Evolutionary conservation across 2,113 vertebrate species (phyloP), one percentile per base, ranked within the genome.

Genomic region (Dissostichus mawsoni): DNA sequence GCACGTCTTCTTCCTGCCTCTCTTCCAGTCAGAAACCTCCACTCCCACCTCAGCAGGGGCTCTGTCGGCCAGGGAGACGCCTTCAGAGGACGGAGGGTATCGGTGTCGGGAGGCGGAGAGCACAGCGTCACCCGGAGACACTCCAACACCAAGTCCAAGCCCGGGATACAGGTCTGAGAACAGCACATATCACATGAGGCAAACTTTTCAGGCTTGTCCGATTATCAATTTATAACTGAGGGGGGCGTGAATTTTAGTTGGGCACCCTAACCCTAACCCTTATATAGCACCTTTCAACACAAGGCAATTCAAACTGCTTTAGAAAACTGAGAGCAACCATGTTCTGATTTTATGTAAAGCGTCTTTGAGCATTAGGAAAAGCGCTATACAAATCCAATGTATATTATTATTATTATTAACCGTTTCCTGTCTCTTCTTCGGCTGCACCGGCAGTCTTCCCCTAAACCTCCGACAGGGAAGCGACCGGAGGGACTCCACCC

Each of bases 11-110:
- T 94, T 97, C 88, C 94, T 99, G 11, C 97, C 98, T 5, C 96
- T 97, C 74, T 98, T 97, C 91, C 95, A 95, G 18, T 98, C 97
- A 0, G 98, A 98, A 89, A 96, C 94, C 0, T 97, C 97, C 77
- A 97, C 97, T 0, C 96, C 98, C 0, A 97, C 97, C 0, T 97
- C 96, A 0, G 94, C 80, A 0, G 85, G 96, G 0, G 96, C 96
- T 8, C 93, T 95, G 0, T 98, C 98, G 0, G 95, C 95, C 1
- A 95, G 94, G 48, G 96, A 95, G 11, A 99, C 98, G 0, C 97
- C 98, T 0, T 96, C 96, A 0, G 98, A 99, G 87, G 98, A 98
- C 0, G 87, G 90, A 11, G 94, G 96, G 69, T 93, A 93, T 55
- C 93, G 93, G 45, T 93, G 95, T 74, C 82, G 85, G 36, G 94